Evolutionary conservation across 1,140 invertebrate species (phyloP).

Genomic region (Periplaneta americana): DNA sequence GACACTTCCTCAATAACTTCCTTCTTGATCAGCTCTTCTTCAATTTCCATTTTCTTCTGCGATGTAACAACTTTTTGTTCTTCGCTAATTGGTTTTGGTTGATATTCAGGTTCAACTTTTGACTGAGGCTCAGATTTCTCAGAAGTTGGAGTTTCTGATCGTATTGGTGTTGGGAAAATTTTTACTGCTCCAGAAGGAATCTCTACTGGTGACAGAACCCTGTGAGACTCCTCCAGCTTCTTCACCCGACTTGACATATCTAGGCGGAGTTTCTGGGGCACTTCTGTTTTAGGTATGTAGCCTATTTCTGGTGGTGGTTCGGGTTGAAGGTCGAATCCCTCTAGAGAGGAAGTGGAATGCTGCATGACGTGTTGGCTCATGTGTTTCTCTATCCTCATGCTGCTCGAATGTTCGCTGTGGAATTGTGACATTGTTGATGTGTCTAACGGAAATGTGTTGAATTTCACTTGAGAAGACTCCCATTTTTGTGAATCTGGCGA

Average conservation of each 20-base stretch:
- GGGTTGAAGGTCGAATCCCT: slow-evolving; percentile 53
- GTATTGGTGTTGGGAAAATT: slow-evolving; percentile 42
- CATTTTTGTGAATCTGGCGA: neutral
- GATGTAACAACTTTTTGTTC: neutral
- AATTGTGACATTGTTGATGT: neutral
- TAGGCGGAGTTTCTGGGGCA: slow-evolving; percentile 37
- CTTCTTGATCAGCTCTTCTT: neutral
- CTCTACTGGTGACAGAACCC: slow-evolving; percentile 46
- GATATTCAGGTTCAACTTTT: neutral
- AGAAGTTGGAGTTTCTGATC: slow-evolving; percentile 2
- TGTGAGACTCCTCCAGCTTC: slow-evolving; percentile 55
- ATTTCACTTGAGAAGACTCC: neutral
- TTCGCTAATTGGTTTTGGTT: neutral
- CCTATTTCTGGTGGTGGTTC: slow-evolving; percentile 68
- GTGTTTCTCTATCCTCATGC: neutral
- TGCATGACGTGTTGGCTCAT: neutral
- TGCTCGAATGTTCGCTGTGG: neutral
- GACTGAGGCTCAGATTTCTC: neutral
- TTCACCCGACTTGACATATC: slow-evolving; percentile 55
- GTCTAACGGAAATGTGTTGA: neutral
- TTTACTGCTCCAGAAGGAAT: slow-evolving; percentile 57
- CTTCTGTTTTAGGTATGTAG: slow-evolving; percentile 49
- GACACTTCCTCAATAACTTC: slow-evolving; percentile 18
- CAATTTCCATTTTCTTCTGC: neutral
- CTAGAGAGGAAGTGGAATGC: slow-evolving; percentile 26